Conservation (phyloP, 2,888 invertebrate species). For the Sussaba pulchella region DNA sequence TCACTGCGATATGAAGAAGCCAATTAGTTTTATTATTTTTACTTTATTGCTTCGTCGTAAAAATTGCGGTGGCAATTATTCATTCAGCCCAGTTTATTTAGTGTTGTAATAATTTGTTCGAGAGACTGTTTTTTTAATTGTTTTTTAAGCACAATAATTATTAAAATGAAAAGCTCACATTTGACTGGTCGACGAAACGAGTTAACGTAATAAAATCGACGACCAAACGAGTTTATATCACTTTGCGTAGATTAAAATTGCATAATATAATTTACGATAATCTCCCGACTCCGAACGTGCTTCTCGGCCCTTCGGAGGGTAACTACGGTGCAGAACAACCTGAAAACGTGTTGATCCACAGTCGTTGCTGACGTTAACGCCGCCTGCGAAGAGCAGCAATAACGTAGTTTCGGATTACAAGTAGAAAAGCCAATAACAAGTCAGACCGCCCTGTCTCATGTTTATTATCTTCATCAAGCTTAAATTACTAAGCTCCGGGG, state of each 20-base stretch:
- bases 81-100: no score
- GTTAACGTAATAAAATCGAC: neutral
- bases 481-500: neutral
- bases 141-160: slow-evolving; percentile 5
- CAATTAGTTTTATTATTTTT: neutral
- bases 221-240: slow-evolving; percentile 51
- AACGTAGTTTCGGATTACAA: slow-evolving; percentile 9
- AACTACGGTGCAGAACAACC: no score
- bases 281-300: neutral
- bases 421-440: slow-evolving; percentile 18
- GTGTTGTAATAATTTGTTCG: no score
- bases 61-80: no score
- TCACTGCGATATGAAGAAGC: neutral
- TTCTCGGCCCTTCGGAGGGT: no score
- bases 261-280: slow-evolving; percentile 42
- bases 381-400: neutral
- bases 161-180: neutral
- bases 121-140: no score
- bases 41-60: neutral
- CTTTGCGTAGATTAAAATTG: slow-evolving; percentile 47
- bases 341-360: no score
- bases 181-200: neutral
- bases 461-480: neutral
- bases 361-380: slow-evolving; percentile 2
- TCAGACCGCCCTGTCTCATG: neutral